Conservation (phyloP, 2,113 vertebrate species). For the Paraplagusia blochii region DNA sequence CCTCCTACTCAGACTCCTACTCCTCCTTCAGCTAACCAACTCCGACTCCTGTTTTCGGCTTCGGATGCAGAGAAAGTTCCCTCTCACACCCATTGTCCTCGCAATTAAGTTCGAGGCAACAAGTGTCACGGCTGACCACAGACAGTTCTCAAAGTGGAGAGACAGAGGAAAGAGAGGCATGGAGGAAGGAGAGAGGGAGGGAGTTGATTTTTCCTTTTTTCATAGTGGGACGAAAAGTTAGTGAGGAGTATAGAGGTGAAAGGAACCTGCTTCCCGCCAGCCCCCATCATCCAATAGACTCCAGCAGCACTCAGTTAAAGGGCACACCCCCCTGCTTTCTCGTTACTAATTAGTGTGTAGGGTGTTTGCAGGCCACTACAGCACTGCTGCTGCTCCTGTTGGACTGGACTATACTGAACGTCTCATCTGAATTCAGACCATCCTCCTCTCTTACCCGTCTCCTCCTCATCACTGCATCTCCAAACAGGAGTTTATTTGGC, state of each 20-base stretch:
- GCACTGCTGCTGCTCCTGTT: too few species aligned
- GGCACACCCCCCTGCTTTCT: constrained; percentile 54
- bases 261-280: constrained; percentile 11
- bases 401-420: too few species aligned
- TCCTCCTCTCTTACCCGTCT: constrained; percentile 83
- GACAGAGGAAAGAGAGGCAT: not conserved
- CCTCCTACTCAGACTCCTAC: not conserved
- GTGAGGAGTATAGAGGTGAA: constrained; percentile 30
- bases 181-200: not conserved
- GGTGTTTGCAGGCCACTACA: too few species aligned
- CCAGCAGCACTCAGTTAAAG: constrained; percentile 14
- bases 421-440: constrained; percentile 97
- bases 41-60: constrained; percentile 35
- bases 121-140: constrained; percentile 36
- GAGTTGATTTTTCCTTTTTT: constrained; percentile 24
- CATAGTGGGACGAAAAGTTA: constrained; percentile 47
- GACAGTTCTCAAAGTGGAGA: not conserved
- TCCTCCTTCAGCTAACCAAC: constrained; percentile 1
- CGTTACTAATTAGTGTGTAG: constrained; percentile 75
- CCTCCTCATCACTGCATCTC: too few species aligned
- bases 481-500: constrained; percentile 89
- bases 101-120: constrained; percentile 32
- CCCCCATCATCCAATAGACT: constrained; percentile 36
- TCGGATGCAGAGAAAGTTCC: too few species aligned
- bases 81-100: too few species aligned